phyloP scores from a whole-genome alignment of 2,113 vertebrate species.

The Taurulus bubalis region DNA sequence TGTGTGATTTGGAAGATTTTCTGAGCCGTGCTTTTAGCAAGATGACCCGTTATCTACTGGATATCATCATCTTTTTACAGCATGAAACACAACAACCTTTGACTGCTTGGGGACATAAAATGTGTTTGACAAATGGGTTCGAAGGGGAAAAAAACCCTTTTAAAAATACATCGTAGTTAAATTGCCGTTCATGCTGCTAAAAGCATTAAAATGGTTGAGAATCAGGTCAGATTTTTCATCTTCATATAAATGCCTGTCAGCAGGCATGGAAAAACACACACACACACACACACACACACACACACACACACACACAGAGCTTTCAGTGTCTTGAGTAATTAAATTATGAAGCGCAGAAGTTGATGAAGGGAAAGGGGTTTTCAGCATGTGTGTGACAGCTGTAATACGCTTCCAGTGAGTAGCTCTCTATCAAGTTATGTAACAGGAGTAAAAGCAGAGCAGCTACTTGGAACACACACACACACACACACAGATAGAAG shows the following conservation, averaged over 20 bases:
- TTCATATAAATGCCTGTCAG: constrained; percentile 82
- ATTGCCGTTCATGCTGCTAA: not conserved
- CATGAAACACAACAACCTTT: not conserved
- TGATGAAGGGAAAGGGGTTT: constrained; percentile 16
- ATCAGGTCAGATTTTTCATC: constrained; percentile 23
- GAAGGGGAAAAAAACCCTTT: not conserved
- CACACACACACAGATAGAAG: not conserved
- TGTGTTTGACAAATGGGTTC: not conserved
- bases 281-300: constrained; percentile 12
- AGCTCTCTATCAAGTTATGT: constrained; percentile 52
- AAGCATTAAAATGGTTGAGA: not conserved
- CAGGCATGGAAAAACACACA: constrained; percentile 78
- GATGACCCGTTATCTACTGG: not conserved
- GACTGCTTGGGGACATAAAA: not conserved
- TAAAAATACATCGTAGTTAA: not conserved
- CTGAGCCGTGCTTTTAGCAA: not conserved
- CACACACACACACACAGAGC: constrained; percentile 13
- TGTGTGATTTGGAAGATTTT: not conserved
- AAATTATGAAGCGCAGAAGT: constrained; percentile 40
- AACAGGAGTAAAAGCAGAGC: constrained; percentile 42
- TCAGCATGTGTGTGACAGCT: constrained; percentile 45
- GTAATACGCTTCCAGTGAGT: constrained; percentile 42
- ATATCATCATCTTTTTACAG: not conserved
- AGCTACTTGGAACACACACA: not conserved
- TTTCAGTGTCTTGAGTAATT: constrained; percentile 20